Base-by-base conservation (phyloP, 2,113 vertebrate species). In the Daubentonia madagascariensis region DNA sequence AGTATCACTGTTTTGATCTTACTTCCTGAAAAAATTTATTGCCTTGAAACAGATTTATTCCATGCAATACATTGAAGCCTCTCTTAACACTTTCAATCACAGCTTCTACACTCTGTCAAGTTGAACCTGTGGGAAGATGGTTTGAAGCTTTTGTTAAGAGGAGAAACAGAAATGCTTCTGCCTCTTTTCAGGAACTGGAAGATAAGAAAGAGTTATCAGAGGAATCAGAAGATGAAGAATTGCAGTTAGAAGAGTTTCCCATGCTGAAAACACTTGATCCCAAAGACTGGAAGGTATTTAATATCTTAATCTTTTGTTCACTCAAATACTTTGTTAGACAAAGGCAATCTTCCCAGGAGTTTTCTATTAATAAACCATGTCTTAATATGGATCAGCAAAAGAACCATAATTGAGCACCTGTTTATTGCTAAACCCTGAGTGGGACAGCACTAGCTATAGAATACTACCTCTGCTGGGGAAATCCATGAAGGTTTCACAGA, bases 81-180 rank as follows among this genome's bases (percentile, higher is more conserved):
- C 43, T 98, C 81, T 96, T 80, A 80, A 94, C 70, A 3, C 98
- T 98, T 94, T 98, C 67, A 91, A 91, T 98, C 97, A 45, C 99
- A 99, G 99, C 98, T 11, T 99, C 99, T 40, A 98, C 99, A 85
- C 99, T 99, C 97, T 99, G 99, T 97, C 99, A 99, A 98, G 99
- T 99, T 97, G 99, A 99, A 98, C 99, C 99, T 2, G 99, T 99
- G 96, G 99, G 99, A 90, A 99, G 99, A 95, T 99, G 99, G 99
- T 99, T 99, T 97, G 99, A 99, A 99, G 99, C 99, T 0, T 99
- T 99, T 96, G 97, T 99, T 96, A 99, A 99, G 98, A 99, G 99
- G 98, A 99, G 99, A 99, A 99, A 98, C 98, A 99, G 99, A 98
- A 99, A 99, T 97, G 98, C 99, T 96, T 99, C 99, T 2, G 99